Percentiles rank a stretch among this genome's conserved stretches.
Evolutionary conservation across 2,797 vertebrate genomes (phyloP).

Genomic region (Sarcophilus harrisii): DNA sequence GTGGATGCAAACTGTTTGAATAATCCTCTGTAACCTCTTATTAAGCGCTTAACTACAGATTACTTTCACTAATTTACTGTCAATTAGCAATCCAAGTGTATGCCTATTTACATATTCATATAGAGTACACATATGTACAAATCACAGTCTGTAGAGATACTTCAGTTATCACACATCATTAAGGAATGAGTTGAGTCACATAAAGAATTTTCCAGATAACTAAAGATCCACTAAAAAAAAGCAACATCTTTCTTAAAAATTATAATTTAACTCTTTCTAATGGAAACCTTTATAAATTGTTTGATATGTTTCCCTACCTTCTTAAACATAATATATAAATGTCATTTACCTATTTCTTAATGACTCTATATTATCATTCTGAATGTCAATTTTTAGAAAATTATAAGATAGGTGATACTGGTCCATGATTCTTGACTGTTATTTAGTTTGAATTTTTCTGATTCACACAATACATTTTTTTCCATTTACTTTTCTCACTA

Average conservation of each 20-base stretch:
- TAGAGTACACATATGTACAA: background rate
- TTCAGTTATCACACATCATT: background rate
- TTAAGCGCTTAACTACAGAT: background rate
- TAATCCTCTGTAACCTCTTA: background rate
- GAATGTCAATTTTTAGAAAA: background rate
- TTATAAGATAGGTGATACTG: background rate
- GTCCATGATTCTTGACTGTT: background rate
- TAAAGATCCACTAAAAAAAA: background rate
- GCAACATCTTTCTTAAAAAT: background rate
- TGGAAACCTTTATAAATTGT: background rate
- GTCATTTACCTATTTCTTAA: background rate
- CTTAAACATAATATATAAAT: background rate
- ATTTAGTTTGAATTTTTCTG: background rate
- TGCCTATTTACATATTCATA: background rate
- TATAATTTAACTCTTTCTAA: background rate
- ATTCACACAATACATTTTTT: background rate
- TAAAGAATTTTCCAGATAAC: background rate
- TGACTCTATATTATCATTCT: background rate
- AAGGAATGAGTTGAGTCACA: background rate
- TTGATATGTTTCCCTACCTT: background rate
- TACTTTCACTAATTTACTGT: background rate
- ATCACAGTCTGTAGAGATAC: background rate
- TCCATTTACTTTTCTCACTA: background rate
- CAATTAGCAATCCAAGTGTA: background rate
- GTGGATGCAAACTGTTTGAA: rapidly evolving